Conservation (phyloP, 2,888 invertebrate genomes). For the Bugula neritina region DNA sequence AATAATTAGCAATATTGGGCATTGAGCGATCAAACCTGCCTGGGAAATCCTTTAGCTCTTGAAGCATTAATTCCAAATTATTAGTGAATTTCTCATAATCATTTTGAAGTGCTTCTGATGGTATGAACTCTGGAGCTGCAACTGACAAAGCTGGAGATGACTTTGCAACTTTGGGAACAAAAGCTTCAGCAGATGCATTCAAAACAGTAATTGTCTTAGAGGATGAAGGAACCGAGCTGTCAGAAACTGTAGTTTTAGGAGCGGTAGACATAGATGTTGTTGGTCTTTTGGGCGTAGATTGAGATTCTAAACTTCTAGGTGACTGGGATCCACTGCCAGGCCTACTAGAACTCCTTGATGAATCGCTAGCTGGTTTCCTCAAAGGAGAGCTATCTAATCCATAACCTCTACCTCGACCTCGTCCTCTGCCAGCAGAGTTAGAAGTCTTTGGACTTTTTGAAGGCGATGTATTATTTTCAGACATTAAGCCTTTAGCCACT, state of each 20-base stretch:
- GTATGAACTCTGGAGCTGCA: background rate
- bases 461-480: too few relatives aligned
- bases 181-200: background rate
- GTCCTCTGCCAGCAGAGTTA: conserved; percentile 4
- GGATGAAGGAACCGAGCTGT: conserved; percentile 8
- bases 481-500: too few relatives aligned
- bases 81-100: background rate
- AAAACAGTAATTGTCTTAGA: background rate
- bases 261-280: too few relatives aligned
- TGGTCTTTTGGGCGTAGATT: background rate
- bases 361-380: background rate
- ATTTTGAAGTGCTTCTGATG: background rate
- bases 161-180: conserved; percentile 2
- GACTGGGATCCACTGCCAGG: background rate
- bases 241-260: conserved; percentile 24
- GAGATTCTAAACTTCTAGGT: background rate
- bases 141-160: conserved; percentile 6
- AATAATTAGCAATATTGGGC: background rate
- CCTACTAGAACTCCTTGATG: background rate
- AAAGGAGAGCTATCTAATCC: background rate
- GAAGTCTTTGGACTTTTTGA: too few relatives aligned
- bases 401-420: conserved; percentile 15
- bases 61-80: background rate
- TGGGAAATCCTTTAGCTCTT: background rate
- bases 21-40: conserved; percentile 2